phyloP scores from a whole-genome alignment of 92 coral and sea anemone genomes.

The Micromussa lordhowensis region DNA sequence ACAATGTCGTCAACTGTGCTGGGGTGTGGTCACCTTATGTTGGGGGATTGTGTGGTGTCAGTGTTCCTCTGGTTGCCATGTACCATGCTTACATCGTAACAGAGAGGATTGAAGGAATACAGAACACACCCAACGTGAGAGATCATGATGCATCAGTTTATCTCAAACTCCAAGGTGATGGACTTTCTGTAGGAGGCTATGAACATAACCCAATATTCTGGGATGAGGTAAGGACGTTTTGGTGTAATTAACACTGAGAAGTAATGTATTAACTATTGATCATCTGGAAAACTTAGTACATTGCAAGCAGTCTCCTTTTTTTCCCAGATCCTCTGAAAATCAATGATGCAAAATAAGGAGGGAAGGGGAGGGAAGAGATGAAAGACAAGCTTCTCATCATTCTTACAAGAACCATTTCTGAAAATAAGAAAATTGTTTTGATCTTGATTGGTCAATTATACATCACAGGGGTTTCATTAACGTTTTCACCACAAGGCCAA shows the following conservation, averaged over 20 bases:
- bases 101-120: slow-evolving; percentile 95
- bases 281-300: not conserved
- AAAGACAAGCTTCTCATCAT: not conserved
- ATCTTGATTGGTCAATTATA: too few relatives aligned
- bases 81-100: slow-evolving; percentile 96
- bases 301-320: not conserved
- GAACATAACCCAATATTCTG: slow-evolving; percentile 94
- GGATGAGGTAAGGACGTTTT: slow-evolving; percentile 77
- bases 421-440: too few relatives aligned
- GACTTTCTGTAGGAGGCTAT: slow-evolving; percentile 94
- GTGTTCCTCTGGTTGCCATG: slow-evolving; percentile 94
- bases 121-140: slow-evolving; percentile 94
- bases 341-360: not conserved
- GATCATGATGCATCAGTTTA: slow-evolving; percentile 97
- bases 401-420: too few relatives aligned
- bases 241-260: not conserved
- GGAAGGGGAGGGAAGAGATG: not conserved
- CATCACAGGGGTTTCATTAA: too few relatives aligned
- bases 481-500: too few relatives aligned
- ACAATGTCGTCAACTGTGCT: slow-evolving; percentile 86
- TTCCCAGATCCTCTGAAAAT: not conserved
- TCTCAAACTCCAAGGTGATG: slow-evolving; percentile 98
- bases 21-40: slow-evolving; percentile 98
- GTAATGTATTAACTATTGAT: not conserved
- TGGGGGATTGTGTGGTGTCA: slow-evolving; percentile 86